Evolutionary conservation across 2,888 invertebrate genomes (phyloP), one percentile per base, ranked within the genome.

Genomic region (Dasysyrphus tricinctus): DNA sequence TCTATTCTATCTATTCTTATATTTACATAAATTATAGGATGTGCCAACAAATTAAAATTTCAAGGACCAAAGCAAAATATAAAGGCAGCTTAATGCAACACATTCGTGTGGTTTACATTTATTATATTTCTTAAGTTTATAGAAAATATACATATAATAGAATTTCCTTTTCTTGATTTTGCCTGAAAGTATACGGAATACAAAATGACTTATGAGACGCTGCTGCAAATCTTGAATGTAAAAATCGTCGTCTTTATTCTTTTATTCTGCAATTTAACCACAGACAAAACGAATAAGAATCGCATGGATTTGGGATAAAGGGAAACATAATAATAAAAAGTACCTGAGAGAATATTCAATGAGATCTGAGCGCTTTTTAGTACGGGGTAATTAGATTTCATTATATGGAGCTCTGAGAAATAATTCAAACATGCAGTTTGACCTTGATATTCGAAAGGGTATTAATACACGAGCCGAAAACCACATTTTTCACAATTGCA

Each of bases 321-420:
- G 24, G 24, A 61, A 14, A 61, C 12, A 37, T 6, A 24, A 59
- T 12, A 61, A 61, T 19, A 61, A 39, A 59, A 59, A 37, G 34
- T 59, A 34, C 19, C 37, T 37, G 16, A 59, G 37, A 61, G 61
- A 61, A 61, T 61, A 39, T 42, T 61, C 61, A 61, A 61, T 61
- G 61, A 61, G 61, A 61, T 61, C 34, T 24, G 24, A 19, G 34
- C 11, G 14, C 37, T 59, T 59, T n/a, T n/a, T n/a, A n/a, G n/a
- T n/a, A n/a, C n/a, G n/a, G n/a, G n/a, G n/a, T n/a, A n/a, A n/a
- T n/a, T n/a, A n/a, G n/a, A n/a, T n/a, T n/a, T n/a, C n/a, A n/a
- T n/a, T n/a, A n/a, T n/a, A n/a, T n/a, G n/a, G n/a, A n/a, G n/a
- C n/a, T n/a, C n/a, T n/a, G n/a, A n/a, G n/a, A n/a, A n/a, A n/a